These are phyloP conservation scores for Thumatha senex DNA, from an alignment of 2,888 invertebrate species.

Conservation along the genomic window DNA sequence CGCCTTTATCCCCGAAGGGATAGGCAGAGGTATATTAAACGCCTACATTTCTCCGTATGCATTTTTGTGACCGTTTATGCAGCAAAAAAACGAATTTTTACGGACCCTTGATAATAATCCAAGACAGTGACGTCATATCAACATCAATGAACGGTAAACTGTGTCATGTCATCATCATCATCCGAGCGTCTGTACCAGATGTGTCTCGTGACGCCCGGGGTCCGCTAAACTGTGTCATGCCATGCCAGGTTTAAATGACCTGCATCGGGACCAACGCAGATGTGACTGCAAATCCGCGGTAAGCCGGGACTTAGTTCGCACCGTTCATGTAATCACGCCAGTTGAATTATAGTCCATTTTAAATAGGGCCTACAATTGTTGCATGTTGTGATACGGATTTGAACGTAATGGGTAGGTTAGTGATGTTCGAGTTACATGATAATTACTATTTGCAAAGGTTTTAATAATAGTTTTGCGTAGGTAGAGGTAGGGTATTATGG, in stretches of 20 bases:
- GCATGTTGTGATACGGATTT: slow-evolving; percentile 20
- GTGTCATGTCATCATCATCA: too few relatives aligned
- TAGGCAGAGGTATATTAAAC: too few relatives aligned
- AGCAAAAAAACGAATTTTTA: too few relatives aligned
- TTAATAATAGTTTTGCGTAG: too few relatives aligned
- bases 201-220: too few relatives aligned
- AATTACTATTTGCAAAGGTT: not conserved
- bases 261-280: slow-evolving; percentile 55
- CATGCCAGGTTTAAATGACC: slow-evolving; percentile 47
- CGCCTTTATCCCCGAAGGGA: too few relatives aligned
- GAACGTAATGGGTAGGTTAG: slow-evolving; percentile 1
- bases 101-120: too few relatives aligned
- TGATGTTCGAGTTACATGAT: not conserved
- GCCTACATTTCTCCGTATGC: too few relatives aligned
- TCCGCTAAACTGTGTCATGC: slow-evolving; percentile 28
- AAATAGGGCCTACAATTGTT: slow-evolving; percentile 44
- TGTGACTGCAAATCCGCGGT: slow-evolving; percentile 67
- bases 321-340: slow-evolving; percentile 60
- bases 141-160: slow-evolving; percentile 21
- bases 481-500: too few relatives aligned
- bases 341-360: slow-evolving; percentile 63
- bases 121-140: not conserved
- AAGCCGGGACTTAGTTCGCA: slow-evolving; percentile 70
- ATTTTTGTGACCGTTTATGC: too few relatives aligned
- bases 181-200: too few relatives aligned